Percentiles rank a stretch among this genome's conserved stretches.
Evolutionary conservation across 2,888 invertebrate species (phyloP).

Genomic region (Galerucella calmariensis): DNA sequence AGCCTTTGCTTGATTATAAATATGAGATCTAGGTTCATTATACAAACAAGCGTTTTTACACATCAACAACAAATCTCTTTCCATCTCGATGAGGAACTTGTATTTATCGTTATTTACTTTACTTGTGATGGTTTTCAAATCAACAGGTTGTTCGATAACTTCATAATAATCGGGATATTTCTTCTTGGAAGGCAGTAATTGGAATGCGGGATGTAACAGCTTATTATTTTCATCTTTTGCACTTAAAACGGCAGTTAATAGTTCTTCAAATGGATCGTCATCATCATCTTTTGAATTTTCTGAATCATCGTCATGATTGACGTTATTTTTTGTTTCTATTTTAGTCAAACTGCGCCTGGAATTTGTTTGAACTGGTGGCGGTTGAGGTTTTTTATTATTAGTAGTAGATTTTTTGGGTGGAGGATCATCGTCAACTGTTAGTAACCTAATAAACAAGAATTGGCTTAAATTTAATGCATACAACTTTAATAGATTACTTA

Average conservation of each 20-base stretch:
- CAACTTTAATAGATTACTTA: conserved; percentile 42
- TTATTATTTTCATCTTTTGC: conserved; percentile 86
- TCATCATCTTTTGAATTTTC: conserved; percentile 60
- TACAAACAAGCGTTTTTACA: conserved; percentile 95
- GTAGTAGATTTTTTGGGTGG: conserved; percentile 23
- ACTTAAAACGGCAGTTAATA: conserved; percentile 89
- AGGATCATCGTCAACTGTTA: conserved; percentile 63
- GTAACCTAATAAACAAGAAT: conserved; percentile 50
- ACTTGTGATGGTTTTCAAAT: conserved; percentile 90
- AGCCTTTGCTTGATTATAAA: conserved; percentile 94
- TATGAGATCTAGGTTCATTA: conserved; percentile 96
- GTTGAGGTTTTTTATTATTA: conserved; percentile 35
- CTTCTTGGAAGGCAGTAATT: conserved; percentile 90
- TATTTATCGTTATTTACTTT: conserved; percentile 91
- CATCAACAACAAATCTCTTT: conserved; percentile 90
- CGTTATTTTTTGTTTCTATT: conserved; percentile 31
- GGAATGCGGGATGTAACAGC: conserved; percentile 87
- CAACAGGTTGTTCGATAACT: conserved; percentile 93
- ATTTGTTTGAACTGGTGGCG: conserved; percentile 23
- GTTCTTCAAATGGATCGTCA: conserved; percentile 79
- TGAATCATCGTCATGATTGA: conserved; percentile 35
- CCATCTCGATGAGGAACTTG: conserved; percentile 81
- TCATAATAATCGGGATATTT: conserved; percentile 96
- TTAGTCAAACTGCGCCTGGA: conserved; percentile 29
- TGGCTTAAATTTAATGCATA: neutral